Evolutionary conservation across 2,797 vertebrate genomes (phyloP), one percentile per base, ranked within the genome.

Genomic region (Synaphobranchus kaupii): DNA sequence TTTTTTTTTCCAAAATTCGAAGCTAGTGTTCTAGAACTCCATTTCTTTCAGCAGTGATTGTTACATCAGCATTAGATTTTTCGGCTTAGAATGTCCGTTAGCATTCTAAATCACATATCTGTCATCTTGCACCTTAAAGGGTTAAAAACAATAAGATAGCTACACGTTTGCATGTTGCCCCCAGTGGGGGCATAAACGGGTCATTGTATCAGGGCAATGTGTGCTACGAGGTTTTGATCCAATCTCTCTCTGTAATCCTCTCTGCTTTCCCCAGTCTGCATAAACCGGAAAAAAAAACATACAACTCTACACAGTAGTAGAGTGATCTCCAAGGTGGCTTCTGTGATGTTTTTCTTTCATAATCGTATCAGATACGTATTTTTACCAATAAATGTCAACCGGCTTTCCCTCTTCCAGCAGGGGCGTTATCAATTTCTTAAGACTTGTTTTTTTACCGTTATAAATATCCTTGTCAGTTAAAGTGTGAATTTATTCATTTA

Each of bases 401-500:
- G 34, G 28, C 10, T 73, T 12, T 31, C 7, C 28, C 9, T 34
- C n/a, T 34, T 31, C 12, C 28, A 13, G 68, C 12, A 12, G 60
- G 60, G 25, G 60, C 0, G 60, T 25, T n/a, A n/a, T n/a, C 22
- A n/a, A 25, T 8, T 66, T n/a, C 25, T 66, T 8, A 25, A 66
- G 60, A 22, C 60, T 66, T n/a, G n/a, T n/a, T 66, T 66, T 66
- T 66, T 15, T 8, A 60, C 9, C 9, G 25, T 56, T 25, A 48
- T n/a, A 28, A 25, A 31, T 73, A 63, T 17, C 39, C 54, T 66
- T 47, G 48, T 86, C 48, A 47, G 52, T 31, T 20, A 17, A 56
- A 56, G 54, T 86, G 47, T 78, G 76, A 76, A 76, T 52, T 86
- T 80, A 25, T 86, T 63, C 4, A 9, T 58, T n/a, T n/a, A n/a